A percentile compares a stretch with the other conserved stretches of the same genome.
These are phyloP conservation scores for Aythya baeri DNA, from an alignment of 2,113 vertebrate genomes.

Conservation along the genomic window DNA sequence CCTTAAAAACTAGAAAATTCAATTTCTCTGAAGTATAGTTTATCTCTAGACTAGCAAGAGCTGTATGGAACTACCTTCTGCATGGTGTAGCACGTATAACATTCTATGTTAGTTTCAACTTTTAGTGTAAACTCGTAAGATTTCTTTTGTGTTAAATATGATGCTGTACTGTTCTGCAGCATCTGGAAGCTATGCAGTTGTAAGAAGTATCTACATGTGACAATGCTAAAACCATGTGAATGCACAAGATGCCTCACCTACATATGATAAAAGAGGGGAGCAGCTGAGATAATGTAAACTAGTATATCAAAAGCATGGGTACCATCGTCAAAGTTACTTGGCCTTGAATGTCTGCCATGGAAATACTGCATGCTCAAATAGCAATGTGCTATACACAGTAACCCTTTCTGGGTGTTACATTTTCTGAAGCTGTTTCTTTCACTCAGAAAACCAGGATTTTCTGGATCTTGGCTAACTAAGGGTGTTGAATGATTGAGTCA, in stretches of 20 bases:
- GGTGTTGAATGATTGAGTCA: background rate
- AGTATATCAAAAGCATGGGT: constrained; percentile 30
- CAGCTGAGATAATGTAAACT: constrained; percentile 1
- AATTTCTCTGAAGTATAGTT: background rate
- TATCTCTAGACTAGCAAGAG: background rate
- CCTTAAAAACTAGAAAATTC: background rate
- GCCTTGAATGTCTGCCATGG: background rate
- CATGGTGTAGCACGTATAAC: background rate
- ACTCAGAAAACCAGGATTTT: background rate
- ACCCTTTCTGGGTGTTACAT: background rate
- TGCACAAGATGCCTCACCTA: constrained; percentile 16
- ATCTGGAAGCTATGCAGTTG: constrained; percentile 1
- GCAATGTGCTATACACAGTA: background rate
- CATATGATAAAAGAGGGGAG: constrained; percentile 38
- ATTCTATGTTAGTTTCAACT: background rate
- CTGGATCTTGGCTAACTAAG: background rate
- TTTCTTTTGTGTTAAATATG: background rate
- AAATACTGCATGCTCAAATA: background rate
- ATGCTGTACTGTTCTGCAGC: background rate
- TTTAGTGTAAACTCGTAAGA: background rate
- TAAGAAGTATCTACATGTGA: constrained; percentile 8
- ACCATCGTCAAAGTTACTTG: constrained; percentile 34
- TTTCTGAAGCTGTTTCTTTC: constrained; percentile 21
- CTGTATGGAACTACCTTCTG: background rate
- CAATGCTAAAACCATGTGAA: constrained; percentile 5